These are phyloP conservation scores for Dicycla oo DNA, from an alignment of 2,888 invertebrate genomes.

Conservation along the genomic window DNA sequence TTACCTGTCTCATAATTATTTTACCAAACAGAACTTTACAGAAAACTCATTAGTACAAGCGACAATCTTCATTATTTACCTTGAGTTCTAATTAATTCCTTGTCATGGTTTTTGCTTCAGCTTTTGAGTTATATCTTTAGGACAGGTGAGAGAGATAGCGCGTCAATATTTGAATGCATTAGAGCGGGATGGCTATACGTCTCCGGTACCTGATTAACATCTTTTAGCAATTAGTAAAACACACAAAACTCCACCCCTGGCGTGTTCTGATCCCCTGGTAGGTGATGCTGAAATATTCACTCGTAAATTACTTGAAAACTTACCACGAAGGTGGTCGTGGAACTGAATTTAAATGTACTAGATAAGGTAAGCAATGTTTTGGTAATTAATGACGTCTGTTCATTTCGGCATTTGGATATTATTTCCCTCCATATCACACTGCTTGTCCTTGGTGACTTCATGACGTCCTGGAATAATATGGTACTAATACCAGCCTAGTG, in stretches of 20 bases:
- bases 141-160: conserved; percentile 74
- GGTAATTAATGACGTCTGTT: conserved; percentile 65
- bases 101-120: conserved; percentile 91
- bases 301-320: conserved; percentile 90
- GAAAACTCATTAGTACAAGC: conserved; percentile 88
- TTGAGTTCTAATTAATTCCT: conserved; percentile 90
- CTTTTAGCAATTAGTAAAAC: conserved; percentile 92
- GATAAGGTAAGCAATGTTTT: conserved; percentile 80
- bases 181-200: conserved; percentile 76
- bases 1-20: conserved; percentile 87
- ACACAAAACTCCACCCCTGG: conserved; percentile 91
- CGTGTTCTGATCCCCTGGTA: conserved; percentile 89
- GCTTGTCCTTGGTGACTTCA: too few species aligned
- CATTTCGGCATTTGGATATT: neutral
- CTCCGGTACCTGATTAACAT: conserved; percentile 90
- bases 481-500: too few species aligned
- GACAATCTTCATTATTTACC: conserved; percentile 91
- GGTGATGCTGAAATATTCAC: conserved; percentile 89
- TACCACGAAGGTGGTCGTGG: conserved; percentile 87
- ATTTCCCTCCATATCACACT: too few species aligned
- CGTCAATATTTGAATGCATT: conserved; percentile 54
- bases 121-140: conserved; percentile 87
- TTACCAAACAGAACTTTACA: conserved; percentile 74
- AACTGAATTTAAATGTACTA: conserved; percentile 84
- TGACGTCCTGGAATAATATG: too few species aligned